Evolutionary conservation across 2,888 invertebrate genomes (phyloP).

Genomic region (Drosophila fulvimacula): DNA sequence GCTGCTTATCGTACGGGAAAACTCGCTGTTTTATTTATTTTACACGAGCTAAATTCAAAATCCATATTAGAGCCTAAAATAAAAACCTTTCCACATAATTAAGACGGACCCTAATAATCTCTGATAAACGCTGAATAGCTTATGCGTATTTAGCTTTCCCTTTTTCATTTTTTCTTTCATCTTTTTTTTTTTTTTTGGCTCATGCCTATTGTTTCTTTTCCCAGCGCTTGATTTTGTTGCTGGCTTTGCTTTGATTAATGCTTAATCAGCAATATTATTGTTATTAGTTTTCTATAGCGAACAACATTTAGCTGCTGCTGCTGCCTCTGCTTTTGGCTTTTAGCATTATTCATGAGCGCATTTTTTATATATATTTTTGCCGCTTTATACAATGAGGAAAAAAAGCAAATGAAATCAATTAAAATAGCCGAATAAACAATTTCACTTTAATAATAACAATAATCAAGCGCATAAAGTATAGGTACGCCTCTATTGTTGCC

Average conservation of each 20-base stretch:
- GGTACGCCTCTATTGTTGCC: background rate
- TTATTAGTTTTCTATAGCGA: conserved; percentile 73
- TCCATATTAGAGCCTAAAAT: conserved; percentile 51
- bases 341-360: conserved; percentile 47
- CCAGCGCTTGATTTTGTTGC: conserved; percentile 24
- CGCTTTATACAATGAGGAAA: conserved; percentile 6
- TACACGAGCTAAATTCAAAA: conserved; percentile 61
- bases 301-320: conserved; percentile 25
- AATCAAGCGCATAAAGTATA: conserved; percentile 17
- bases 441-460: conserved; percentile 58
- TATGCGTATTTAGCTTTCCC: conserved; percentile 66
- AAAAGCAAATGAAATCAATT: conserved; percentile 54
- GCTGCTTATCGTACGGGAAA: conserved; percentile 65
- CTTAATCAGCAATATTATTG: conserved; percentile 79
- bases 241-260: conserved; percentile 71
- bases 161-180: conserved; percentile 40
- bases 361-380: conserved; percentile 30
- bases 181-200: conserved; percentile 1
- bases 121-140: conserved; percentile 25
- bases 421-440: conserved; percentile 48
- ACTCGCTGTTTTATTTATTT: conserved; percentile 35
- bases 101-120: conserved; percentile 38
- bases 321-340: conserved; percentile 15
- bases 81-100: conserved; percentile 67
- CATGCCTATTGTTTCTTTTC: conserved; percentile 43